Conservation (phyloP, 1,140 invertebrate genomes). For the Trichonephila clavipes region DNA sequence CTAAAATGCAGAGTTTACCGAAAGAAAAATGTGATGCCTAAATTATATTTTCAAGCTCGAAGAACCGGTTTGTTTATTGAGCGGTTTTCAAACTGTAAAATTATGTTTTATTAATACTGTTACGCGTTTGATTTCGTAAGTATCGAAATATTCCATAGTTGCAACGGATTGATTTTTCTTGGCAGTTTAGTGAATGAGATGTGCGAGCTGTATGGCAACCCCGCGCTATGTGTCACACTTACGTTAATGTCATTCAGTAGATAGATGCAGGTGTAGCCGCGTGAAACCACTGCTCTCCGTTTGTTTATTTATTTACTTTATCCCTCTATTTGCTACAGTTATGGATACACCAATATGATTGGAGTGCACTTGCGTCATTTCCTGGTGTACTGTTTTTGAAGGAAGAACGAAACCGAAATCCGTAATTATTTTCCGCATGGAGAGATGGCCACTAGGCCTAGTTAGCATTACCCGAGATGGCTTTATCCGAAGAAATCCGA, state of each 20-base stretch:
- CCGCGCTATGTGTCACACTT: neutral
- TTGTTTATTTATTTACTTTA: neutral
- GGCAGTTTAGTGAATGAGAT: conserved; percentile 6
- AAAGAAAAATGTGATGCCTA: no score
- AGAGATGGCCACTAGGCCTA: neutral
- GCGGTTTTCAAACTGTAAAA: no score
- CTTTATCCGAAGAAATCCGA: neutral
- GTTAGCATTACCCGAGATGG: neutral
- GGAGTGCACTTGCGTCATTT: neutral
- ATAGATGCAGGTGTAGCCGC: neutral
- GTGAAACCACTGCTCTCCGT: neutral
- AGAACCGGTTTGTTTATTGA: no score
- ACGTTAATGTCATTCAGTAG: neutral
- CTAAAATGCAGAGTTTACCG: no score
- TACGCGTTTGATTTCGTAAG: no score
- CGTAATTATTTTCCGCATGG: neutral
- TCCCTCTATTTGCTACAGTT: no score
- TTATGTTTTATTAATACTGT: no score
- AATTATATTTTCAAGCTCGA: no score
- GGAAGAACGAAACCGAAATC: conserved; percentile 16
- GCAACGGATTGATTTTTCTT: neutral
- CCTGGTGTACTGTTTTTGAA: neutral
- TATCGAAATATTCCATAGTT: no score
- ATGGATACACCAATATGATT: neutral
- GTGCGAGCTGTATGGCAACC: conserved; percentile 4